Evolutionary conservation across 2,888 invertebrate species (phyloP).

Genomic region (Gandaritis pyraliata): DNA sequence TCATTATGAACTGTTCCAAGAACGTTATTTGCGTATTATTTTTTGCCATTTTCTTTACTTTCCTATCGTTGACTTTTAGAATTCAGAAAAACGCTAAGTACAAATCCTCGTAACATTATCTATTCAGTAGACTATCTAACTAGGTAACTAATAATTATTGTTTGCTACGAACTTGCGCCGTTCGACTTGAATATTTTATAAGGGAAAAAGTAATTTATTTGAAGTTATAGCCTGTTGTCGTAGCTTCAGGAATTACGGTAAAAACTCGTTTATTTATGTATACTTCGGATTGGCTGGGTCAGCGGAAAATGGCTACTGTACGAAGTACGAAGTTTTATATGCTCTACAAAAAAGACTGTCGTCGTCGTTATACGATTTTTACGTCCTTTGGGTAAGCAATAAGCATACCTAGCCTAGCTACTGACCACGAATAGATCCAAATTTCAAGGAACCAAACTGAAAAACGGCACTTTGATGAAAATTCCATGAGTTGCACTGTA

Average conservation of each 20-base stretch:
- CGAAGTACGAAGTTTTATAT: conserved; percentile 12
- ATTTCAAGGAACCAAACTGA: too few relatives aligned
- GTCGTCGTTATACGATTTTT: too few relatives aligned
- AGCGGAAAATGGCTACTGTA: conserved; percentile 6
- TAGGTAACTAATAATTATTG: conserved; percentile 47
- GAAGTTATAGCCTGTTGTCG: conserved; percentile 48
- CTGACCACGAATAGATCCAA: too few relatives aligned
- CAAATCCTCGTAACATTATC: conserved; percentile 37
- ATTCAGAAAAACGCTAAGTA: conserved; percentile 23
- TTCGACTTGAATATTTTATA: conserved; percentile 55
- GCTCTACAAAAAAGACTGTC: conserved; percentile 5
- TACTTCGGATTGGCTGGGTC: conserved; percentile 29
- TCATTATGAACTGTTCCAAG: too few relatives aligned
- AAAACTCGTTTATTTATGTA: conserved; percentile 51
- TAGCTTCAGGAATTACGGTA: conserved; percentile 46
- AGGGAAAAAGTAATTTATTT: conserved; percentile 50
- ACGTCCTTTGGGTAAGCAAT: too few relatives aligned
- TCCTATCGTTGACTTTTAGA: not conserved
- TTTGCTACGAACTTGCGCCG: conserved; percentile 45
- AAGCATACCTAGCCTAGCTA: too few relatives aligned
- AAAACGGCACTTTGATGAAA: too few relatives aligned
- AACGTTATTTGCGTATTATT: not conserved
- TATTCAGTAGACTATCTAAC: conserved; percentile 42
- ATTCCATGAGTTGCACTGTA: too few relatives aligned
- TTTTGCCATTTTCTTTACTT: not conserved